Base-by-base conservation (phyloP, 1,140 invertebrate species). In the Carcinoscorpius rotundicauda region DNA sequence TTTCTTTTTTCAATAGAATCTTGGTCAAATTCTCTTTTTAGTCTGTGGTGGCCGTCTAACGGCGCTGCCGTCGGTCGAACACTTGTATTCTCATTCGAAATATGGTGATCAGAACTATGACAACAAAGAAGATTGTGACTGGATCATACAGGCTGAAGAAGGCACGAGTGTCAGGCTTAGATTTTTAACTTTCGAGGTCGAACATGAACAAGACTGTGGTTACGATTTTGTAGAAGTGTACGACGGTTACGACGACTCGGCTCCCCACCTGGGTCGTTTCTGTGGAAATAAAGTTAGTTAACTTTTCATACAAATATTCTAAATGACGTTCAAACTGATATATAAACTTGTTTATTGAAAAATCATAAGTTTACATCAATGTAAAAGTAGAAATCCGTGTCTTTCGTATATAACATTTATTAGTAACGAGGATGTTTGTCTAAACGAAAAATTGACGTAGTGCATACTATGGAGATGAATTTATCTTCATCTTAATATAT, bases 161-260 rank as follows among this genome's bases (percentile, higher is more conserved):
- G 87, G 86, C 6, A 86, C 88, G 69, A 67, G 70, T 10, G 74
- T 81, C 9, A 66, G 73, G 62, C 78, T 98, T 4, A 86, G 86
- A 56, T 98, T 98, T 78, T 78, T 91, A 6, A 88, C 88, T 1
- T 98, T 98, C 74, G 89, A 97, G 73, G 76, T 98, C 50, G 95
- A 98, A 76, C 89, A 91, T 60, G 93, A 97, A 76, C 83, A 84
- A 50, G 88, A 93, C 70, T 98, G 95, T 74, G 85, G 84, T 58
- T 98, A 96, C 73, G 95, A 98, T 76, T 94, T 85, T 73, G 91
- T 98, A 0, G 91, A 97, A 76, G 85, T 97, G 3, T 92, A 86
- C 74, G 89, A 89, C 50, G 92, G 93, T 0, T 79, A 87, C 65
- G 90, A 94, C 72, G 87, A 89, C 52, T 87, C 86, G 59, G 85